Base-by-base conservation (phyloP, 2,888 invertebrate genomes). In the Brenthis hecate region DNA sequence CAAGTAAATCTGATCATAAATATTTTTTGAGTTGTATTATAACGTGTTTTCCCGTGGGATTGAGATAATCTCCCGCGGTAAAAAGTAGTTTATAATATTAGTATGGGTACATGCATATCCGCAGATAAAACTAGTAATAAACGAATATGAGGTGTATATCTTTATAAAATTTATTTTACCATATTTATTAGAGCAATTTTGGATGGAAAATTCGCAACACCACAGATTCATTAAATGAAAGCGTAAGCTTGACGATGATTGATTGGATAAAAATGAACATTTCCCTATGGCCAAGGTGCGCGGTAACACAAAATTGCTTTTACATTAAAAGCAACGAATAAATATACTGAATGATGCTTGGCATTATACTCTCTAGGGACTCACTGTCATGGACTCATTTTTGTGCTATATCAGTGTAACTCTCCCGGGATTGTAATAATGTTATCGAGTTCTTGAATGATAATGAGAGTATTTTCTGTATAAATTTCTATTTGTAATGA, bases 291-390 rank as follows among this genome's bases (percentile, higher is more conserved):
- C 75, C 73, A 77, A 73, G 74, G 74, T 77, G 76, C 72, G 75
- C 79, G 81, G 80, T 76, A 76, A 91, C 91, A 91, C 78, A 84
- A 84, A 88, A 91, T 91, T 80, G 90, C 91, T 91, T 89, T 91
- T 89, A 91, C 74, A 81, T 80, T 81, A 81, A 81, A 81, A 78
- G 77, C 75, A 67, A 50, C 66, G 58, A 72, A 70, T 57, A 73
- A 72, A 69, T 62, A 68, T 64, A 56, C 66, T 71, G 68, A 68
- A 57, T 66, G 69, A 70, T 65, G 68, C 70, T 55, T 57, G 69
- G 72, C 62, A 65, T 19, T 19, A 69, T 67, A 66, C 54, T 68
- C 75, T 70, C 73, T n/a, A 23, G 75, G 67, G 66, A 73, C 23
- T 48, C 58, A 56, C 63, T 65, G 64, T 68, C 64, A 72, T 67